Conservation (phyloP, 2,113 vertebrate genomes). For the Solea solea region DNA sequence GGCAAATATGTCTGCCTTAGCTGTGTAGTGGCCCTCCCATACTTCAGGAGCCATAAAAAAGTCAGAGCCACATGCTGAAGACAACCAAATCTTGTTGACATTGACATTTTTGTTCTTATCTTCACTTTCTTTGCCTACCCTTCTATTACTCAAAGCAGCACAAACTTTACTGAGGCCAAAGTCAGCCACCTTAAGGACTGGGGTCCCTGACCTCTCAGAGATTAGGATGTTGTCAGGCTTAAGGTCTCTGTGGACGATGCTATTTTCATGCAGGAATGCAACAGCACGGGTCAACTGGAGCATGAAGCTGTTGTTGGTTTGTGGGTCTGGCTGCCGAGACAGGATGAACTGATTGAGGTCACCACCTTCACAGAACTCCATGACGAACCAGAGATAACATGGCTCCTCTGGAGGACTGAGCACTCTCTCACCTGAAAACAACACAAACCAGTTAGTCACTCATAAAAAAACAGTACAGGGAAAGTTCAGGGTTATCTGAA, state of each 20-base stretch:
- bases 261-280: constrained; percentile 95
- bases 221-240: constrained; percentile 98
- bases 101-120: constrained; percentile 85
- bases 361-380: constrained; percentile 97
- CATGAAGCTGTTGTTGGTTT: constrained; percentile 94
- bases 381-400: constrained; percentile 97
- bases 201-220: constrained; percentile 87
- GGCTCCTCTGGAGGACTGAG: constrained; percentile 89
- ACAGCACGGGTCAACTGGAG: constrained; percentile 94
- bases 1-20: constrained; percentile 98
- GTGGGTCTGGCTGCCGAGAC: constrained; percentile 87
- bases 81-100: constrained; percentile 95
- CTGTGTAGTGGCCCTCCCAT: constrained; percentile 98
- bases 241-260: constrained; percentile 94
- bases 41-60: constrained; percentile 98
- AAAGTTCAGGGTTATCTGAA: too few relatives aligned
- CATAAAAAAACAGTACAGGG: not conserved
- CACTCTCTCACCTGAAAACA: constrained; percentile 87
- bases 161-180: constrained; percentile 97
- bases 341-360: constrained; percentile 95
- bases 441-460: constrained; percentile 4
- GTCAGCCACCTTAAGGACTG: constrained; percentile 94
- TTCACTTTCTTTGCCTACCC: constrained; percentile 76
- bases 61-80: constrained; percentile 93
- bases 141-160: constrained; percentile 80